Conservation (phyloP, 1,140 invertebrate species). For the Heliothis subflexa region DNA sequence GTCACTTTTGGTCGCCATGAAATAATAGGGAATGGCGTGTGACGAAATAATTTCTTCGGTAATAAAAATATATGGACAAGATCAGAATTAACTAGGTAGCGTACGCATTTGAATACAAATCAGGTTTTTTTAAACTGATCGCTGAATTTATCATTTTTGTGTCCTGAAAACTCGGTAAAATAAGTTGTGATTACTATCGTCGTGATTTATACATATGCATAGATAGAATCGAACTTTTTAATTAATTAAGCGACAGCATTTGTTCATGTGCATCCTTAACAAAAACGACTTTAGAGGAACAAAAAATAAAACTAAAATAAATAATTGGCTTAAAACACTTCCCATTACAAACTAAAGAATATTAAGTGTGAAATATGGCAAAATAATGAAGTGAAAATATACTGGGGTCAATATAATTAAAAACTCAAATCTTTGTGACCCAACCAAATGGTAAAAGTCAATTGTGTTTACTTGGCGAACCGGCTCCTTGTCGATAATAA, state of each 20-base stretch:
- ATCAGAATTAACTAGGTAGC: not conserved
- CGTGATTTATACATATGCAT: too few species aligned
- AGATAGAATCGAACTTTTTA: too few species aligned
- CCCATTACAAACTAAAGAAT: conserved; percentile 10
- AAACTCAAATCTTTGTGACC: conserved; percentile 71
- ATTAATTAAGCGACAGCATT: not conserved
- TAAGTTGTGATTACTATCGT: too few species aligned
- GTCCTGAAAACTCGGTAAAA: too few species aligned
- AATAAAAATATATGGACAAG: conserved; percentile 48
- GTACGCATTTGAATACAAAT: not conserved
- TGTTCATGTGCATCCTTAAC: not conserved
- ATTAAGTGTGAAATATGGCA: conserved; percentile 59
- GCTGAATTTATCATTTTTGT: not conserved
- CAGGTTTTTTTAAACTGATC: not conserved
- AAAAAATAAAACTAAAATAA: not conserved
- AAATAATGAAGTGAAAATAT: conserved; percentile 73
- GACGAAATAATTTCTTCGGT: conserved; percentile 67
- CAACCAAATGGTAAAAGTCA: conserved; percentile 81
- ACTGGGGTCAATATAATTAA: conserved; percentile 79
- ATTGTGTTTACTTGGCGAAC: conserved; percentile 80
- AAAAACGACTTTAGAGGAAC: too few species aligned
- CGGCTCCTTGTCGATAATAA: conserved; percentile 69
- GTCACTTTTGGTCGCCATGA: conserved; percentile 54
- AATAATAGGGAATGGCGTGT: conserved; percentile 65
- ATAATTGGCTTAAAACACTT: not conserved